Conservation (phyloP, 2,113 vertebrate species). For the Ophthalmotilapia sp. region DNA sequence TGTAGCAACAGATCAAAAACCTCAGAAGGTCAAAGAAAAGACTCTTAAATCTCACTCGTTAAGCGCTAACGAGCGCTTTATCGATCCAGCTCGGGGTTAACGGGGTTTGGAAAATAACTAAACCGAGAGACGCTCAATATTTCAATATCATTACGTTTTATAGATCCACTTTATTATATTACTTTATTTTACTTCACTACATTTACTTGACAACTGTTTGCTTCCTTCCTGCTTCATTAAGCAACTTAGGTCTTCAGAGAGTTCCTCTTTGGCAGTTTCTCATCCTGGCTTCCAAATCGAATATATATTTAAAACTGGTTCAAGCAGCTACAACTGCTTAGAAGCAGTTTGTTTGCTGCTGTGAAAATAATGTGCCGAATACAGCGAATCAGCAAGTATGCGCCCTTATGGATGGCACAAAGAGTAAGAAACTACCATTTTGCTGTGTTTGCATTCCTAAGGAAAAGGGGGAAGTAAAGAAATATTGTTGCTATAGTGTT, state of each 20-base stretch:
- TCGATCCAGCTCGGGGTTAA: not conserved
- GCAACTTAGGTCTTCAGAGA: not conserved
- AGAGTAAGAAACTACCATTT: not conserved
- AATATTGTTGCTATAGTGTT: not conserved
- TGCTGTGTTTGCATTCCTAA: not conserved
- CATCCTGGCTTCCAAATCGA: not conserved
- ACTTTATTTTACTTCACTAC: not conserved
- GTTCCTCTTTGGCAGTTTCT: not conserved
- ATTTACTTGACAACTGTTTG: not conserved
- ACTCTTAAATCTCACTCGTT: not conserved
- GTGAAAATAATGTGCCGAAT: not conserved
- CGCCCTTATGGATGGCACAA: not conserved
- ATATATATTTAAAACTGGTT: not conserved
- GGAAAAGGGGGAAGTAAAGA: not conserved
- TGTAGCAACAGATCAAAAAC: slow-evolving; percentile 4
- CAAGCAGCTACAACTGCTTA: not conserved
- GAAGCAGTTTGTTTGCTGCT: not conserved
- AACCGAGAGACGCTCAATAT: not conserved
- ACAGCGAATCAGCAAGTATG: not conserved
- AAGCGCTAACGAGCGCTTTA: not conserved
- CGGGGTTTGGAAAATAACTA: not conserved
- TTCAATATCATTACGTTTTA: not conserved
- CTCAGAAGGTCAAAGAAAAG: slow-evolving; percentile 22
- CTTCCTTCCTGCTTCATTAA: not conserved
- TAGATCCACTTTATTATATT: not conserved